phyloP scores from a whole-genome alignment of 2,113 vertebrate species.

The Athene noctua region DNA sequence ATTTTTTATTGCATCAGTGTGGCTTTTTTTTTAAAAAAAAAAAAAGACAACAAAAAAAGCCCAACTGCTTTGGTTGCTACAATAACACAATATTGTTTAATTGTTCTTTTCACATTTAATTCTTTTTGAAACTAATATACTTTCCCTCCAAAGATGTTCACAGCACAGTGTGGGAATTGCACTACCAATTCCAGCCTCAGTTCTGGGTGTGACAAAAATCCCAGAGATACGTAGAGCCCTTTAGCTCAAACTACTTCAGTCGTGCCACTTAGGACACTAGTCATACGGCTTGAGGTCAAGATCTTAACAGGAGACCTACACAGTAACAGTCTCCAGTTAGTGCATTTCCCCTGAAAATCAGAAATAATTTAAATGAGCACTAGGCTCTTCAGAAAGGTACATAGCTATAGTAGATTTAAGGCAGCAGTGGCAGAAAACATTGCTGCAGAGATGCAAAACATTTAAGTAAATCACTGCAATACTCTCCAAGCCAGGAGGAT shows the following conservation, averaged over 20 bases:
- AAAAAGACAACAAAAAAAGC: not conserved
- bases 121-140: slow-evolving; percentile 44
- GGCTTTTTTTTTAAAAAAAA: not conserved
- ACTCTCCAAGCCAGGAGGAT: not conserved
- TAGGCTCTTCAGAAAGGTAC: not conserved
- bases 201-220: not conserved
- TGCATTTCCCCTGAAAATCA: not conserved
- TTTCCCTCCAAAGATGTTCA: slow-evolving; percentile 37
- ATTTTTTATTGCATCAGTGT: slow-evolving; percentile 70
- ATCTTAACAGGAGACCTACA: not conserved
- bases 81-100: slow-evolving; percentile 67
- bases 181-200: not conserved
- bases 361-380: not conserved
- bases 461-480: not conserved
- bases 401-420: not conserved
- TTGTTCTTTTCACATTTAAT: slow-evolving; percentile 63
- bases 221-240: not conserved
- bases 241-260: not conserved
- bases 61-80: slow-evolving; percentile 49
- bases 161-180: not conserved
- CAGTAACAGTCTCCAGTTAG: not conserved
- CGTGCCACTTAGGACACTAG: not conserved
- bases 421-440: slow-evolving; percentile 2
- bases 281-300: not conserved
- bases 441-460: not conserved